Conservation (phyloP, 2,888 invertebrate genomes). For the Cosmia pyralina region DNA sequence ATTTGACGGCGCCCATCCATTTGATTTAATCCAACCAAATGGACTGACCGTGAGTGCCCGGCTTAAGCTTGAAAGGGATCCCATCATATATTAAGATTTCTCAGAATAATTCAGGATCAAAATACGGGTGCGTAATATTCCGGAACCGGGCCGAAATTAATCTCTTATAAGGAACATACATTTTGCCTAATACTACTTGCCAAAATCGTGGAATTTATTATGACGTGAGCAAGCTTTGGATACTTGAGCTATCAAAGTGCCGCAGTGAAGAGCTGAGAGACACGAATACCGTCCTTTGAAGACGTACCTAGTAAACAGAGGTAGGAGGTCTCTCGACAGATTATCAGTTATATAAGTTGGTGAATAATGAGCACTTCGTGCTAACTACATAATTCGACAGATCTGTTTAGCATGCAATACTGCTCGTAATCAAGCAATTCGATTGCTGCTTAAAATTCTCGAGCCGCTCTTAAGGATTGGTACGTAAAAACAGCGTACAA, state of each 20-base stretch:
- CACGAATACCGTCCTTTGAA: background rate
- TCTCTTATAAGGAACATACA: conserved; percentile 23
- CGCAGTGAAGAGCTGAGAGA: background rate
- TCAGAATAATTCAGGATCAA: conserved; percentile 3
- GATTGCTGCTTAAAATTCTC: conserved; percentile 58
- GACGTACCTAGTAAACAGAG: background rate
- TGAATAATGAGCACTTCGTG: conserved; percentile 39
- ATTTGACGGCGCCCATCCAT: no score
- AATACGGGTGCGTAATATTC: conserved; percentile 30
- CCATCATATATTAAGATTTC: conserved; percentile 23
- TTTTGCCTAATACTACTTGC: conserved; percentile 35
- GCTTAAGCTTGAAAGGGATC: background rate
- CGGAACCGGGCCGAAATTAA: conserved; percentile 24
- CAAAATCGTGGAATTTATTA: conserved; percentile 41
- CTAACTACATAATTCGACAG: conserved; percentile 47
- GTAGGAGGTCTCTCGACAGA: background rate
- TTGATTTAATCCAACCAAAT: no score
- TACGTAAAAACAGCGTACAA: conserved; percentile 55
- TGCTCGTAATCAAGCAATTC: conserved; percentile 31
- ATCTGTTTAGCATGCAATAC: conserved; percentile 52
- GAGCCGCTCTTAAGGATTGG: conserved; percentile 33
- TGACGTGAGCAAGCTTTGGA: conserved; percentile 26
- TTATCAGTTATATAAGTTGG: conserved; percentile 18
- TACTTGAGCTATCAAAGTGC: conserved; percentile 7
- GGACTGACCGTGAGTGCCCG: no score